Evolutionary conservation across 2,113 vertebrate genomes (phyloP).

Genomic region (Corynorhinus townsendii): DNA sequence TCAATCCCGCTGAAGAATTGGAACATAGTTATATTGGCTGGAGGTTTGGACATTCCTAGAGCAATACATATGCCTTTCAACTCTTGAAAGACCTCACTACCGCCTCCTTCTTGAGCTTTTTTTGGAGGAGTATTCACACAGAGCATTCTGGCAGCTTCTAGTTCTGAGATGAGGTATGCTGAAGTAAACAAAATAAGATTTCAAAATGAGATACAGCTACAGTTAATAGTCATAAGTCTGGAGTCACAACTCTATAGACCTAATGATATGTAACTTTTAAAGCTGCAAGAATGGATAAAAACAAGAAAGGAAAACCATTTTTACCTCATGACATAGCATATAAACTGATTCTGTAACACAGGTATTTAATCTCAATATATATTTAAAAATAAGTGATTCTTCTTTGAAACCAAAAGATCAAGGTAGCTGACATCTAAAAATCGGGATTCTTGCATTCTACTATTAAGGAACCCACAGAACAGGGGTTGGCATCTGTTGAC

Average conservation of each 20-base stretch:
- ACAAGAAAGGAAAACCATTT: slow-evolving; percentile 63
- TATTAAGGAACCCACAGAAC: slow-evolving; percentile 39
- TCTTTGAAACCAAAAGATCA: slow-evolving; percentile 39
- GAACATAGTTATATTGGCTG: slow-evolving; percentile 98
- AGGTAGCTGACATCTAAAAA: background rate
- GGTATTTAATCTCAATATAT: slow-evolving; percentile 17
- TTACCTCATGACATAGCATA: slow-evolving; percentile 52
- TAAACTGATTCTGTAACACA: slow-evolving; percentile 44
- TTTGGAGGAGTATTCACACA: slow-evolving; percentile 90
- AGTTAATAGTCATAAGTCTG: slow-evolving; percentile 65
- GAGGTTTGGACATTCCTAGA: slow-evolving; percentile 99
- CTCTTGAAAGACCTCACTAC: slow-evolving; percentile 93
- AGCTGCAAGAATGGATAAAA: slow-evolving; percentile 71
- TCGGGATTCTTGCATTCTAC: background rate
- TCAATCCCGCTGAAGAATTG: slow-evolving; percentile 99
- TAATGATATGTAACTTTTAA: slow-evolving; percentile 64
- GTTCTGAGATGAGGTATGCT: slow-evolving; percentile 98
- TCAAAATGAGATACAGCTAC: slow-evolving; percentile 72
- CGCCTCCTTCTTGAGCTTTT: slow-evolving; percentile 87
- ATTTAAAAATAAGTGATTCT: slow-evolving; percentile 38
- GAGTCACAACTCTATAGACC: slow-evolving; percentile 67
- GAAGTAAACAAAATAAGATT: slow-evolving; percentile 75
- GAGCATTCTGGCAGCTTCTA: slow-evolving; percentile 96
- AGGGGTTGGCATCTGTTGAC: slow-evolving; percentile 55
- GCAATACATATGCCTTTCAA: slow-evolving; percentile 96